Base-by-base conservation (phyloP, 2,888 invertebrate species). In the Opisthograptis luteolata region DNA sequence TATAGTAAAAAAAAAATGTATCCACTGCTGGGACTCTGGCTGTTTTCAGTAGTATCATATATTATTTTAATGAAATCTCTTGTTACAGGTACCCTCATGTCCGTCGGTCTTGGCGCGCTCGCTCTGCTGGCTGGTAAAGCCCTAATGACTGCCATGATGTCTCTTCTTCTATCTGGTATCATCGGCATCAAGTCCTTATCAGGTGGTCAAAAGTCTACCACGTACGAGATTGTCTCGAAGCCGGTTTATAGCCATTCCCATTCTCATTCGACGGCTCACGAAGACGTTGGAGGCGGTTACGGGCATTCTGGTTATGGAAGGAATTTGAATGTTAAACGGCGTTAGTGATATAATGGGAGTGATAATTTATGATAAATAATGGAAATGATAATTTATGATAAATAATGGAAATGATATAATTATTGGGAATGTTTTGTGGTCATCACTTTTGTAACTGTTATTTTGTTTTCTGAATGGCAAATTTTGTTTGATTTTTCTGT, bases 81-180 rank as follows among this genome's bases (percentile, higher is more conserved):
- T 47, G 46, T 68, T 58, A 5, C 78, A 90, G 95, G 95, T 56
- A 95, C 95, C 0, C 74, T 96, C 0, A 92, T 95, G 79, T 94
- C 96, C 0, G 73, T 96, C 20, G 96, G 94, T 6, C 81, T 96
- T 40, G 95, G 95, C 7, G 95, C 94, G 0, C 82, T 96, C 2
- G 96, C 96, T 0, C 85, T 95, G 36, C 87, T 96, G 24, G 96
- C 96, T 5, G 96, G 96, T 6, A 96, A 96, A 76, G 96, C 96
- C 0, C 76, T 96, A 10, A 95, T 96, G 94, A 95, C 96, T 0
- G 95, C 95, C 1, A 76, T 96, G 45, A 94, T 96, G 92, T 96
- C 96, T 0, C 87, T 96, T 0, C 93, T 96, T 60, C 83, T 96
- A 0, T 95, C 96, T 0, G 94, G 94, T 0, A 93, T 96, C 54